Base-by-base conservation (phyloP, 2,113 vertebrate species). In the Ammodytes marinus region DNA sequence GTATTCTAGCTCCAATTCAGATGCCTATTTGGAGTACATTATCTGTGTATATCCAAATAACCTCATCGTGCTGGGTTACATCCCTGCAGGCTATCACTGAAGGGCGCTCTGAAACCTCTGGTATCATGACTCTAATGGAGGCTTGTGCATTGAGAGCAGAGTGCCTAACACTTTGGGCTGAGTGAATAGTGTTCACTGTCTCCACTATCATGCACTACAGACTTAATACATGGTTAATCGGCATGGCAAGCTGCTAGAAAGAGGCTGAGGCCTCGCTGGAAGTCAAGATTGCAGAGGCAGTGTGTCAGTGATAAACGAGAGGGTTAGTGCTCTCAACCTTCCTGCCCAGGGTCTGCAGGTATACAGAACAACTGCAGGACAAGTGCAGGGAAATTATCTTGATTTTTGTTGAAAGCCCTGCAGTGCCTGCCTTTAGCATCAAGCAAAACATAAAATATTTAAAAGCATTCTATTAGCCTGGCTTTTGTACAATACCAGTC, bases 231-330 rank as follows among this genome's bases (percentile, higher is more conserved):
- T 49, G 69, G 54, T 17, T 84, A 74, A 84, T 87, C 59, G 19
- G 64, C 83, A 82, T 90, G 92, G 89, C 73, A 91, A 86, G 86
- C 87, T 89, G 61, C 81, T 92, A 69, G 90, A 71, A 80, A 86
- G 76, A 27, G 54, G 86, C 90, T 15, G 78, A 89, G 53, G 80
- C 80, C 40, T 88, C 80, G 43, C 59, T 84, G 74, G 77, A 85
- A 78, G 85, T 87, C 37, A 84, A 87, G 70, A 69, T 57, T 8
- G 35, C 61, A 17, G 90, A 92, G 49, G 80, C 63, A 10, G 85
- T 57, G 90, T 91, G 49, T 79, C 63, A 10, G 85, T 57, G 69
- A 69, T 63, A 40, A 71, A 82, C 40, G 37, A 15, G 75, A 54
- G 17, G 52, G 19, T 70, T 70, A 79, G 63, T 70, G 39, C 72